Evolutionary conservation across 2,888 invertebrate species (phyloP), one percentile per base, ranked within the genome.

Genomic region (Watsonalla cultraria): DNA sequence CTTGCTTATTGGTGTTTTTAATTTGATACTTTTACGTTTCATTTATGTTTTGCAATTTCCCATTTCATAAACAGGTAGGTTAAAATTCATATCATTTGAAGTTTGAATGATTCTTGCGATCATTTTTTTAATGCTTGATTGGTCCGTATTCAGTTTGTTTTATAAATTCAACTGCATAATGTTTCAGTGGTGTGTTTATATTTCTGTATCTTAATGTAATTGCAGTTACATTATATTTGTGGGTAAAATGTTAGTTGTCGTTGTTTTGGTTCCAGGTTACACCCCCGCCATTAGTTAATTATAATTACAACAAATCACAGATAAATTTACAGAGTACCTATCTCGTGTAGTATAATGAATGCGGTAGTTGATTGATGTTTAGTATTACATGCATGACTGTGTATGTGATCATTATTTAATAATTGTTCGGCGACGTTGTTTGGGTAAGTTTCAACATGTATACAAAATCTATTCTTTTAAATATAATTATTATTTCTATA

Each of bases 211-310:
- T 78, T 68, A 76, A 65, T 80, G 81, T 78, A 72, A 73, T 77
- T 81, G 70, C 61, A 78, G 74, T 78, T 74, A 8, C 8, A 37
- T 72, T 75, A 8, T 37, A 37, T 72, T 75, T 82, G 82, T 87
- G 86, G 87, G 85, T 86, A 83, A 82, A 81, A 78, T 83, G 82
- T 83, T 82, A 84, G 86, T 81, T 87, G 87, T 87, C 87, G 84
- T 87, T 86, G 82, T 86, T 84, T 86, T 86, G 82, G 82, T 84
- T 89, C 90, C 91, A 91, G 91, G 91, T 86, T 90, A 87, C 85
- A 86, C 87, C 89, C 83, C 85, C 82, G 82, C 69, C 77, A 74
- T 78, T 73, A 64, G 57, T 60, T 59, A 68, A 59, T 70, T 62
- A 67, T 54, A 61, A 69, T 61, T 66, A 65, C 61, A 66, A 74